Evolutionary conservation across 2,797 vertebrate species (phyloP), one percentile per base, ranked within the genome.

Genomic region (Peromyscus attwateri): DNA sequence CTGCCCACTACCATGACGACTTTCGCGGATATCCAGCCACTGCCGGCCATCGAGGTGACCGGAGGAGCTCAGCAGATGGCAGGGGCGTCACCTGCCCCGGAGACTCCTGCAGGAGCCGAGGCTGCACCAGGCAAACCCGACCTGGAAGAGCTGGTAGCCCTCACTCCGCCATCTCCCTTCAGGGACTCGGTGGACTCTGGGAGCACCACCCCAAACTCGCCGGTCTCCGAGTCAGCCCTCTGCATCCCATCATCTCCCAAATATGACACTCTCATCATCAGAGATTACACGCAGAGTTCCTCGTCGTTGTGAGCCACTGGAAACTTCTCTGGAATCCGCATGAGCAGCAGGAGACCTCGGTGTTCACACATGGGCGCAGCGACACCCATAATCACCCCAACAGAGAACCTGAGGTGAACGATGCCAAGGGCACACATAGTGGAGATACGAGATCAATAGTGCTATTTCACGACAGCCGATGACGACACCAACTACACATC

Each of bases 261-360:
- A 96, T 99, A 99, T 13, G 99, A 99, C 98, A 99, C 99, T 43
- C 99, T 99, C 87, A 99, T 99, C 89, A 99, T 99, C 98, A 99
- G 99, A 99, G 99, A 99, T 98, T 99, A 99, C 98, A 99, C 99
- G 98, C 99, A 99, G 99, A 99, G 99, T 98, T 99, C 99, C 95
- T 99, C 99, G 96, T 99, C 99, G 11, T 99, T 99, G 99, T 99
- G 99, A 99, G 98, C 96, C 97, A 57, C 96, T 87, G 94, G 97
- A 96, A 95, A 79, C 3, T 75, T 92, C 0, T 0, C 94, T 73
- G 98, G 95, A 95, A 96, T 75, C 98, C 1, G n/a, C 46, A 87
- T 77, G 57, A 87, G 76, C 84, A 94, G 97, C 97, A 92, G 73
- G 7, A 97, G 97, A 95, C 97, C 98, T 98, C 96, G 82, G 95